Conservation (phyloP, 2,113 vertebrate species). For the Zosterops hypoxanthus region DNA sequence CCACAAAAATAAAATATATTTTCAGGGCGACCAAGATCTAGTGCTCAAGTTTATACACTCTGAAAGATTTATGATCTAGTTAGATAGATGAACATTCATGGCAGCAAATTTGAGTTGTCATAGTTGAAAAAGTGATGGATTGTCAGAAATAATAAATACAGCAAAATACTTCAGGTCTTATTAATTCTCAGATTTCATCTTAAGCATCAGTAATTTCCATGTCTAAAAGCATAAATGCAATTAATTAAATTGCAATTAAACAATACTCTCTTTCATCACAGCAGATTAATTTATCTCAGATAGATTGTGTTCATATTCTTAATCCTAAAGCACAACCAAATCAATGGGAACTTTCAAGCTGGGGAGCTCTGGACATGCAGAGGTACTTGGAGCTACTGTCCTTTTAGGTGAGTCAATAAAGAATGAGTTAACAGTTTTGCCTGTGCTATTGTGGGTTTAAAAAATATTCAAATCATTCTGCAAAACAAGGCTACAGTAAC, state of each 20-base stretch:
- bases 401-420: background rate
- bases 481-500: background rate
- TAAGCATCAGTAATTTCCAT: slow-evolving; percentile 17
- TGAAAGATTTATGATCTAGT: background rate
- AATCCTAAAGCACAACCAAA: background rate
- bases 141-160: background rate
- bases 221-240: background rate
- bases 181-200: slow-evolving; percentile 18
- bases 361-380: background rate
- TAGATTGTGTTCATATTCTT: background rate
- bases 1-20: background rate
- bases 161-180: background rate
- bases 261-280: background rate
- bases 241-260: slow-evolving; percentile 28
- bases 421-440: background rate
- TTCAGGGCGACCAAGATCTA: background rate
- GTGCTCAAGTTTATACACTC: background rate
- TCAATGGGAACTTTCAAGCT: background rate
- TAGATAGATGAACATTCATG: background rate
- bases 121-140: background rate
- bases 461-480: background rate
- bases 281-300: background rate
- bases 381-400: background rate
- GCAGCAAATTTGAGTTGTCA: background rate
- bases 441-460: background rate